Evolutionary conservation across 2,797 vertebrate genomes (phyloP).

Genomic region (Amblyopsis hoosieri): DNA sequence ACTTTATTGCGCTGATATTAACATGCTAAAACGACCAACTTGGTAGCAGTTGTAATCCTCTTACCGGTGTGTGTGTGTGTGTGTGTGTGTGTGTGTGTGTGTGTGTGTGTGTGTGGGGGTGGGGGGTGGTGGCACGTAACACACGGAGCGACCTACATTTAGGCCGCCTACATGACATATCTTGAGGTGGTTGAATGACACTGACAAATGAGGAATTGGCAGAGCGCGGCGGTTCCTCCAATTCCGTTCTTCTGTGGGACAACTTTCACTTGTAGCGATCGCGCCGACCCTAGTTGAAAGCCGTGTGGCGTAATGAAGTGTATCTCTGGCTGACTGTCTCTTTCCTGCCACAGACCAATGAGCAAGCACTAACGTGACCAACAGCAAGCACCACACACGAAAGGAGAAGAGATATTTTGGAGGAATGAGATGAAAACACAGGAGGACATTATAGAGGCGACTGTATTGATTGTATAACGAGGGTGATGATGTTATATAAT

Average conservation of each 20-base stretch:
- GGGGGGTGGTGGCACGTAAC: constrained; percentile 32
- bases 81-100: too few relatives aligned
- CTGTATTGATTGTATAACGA: not conserved
- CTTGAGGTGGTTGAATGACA: constrained; percentile 41
- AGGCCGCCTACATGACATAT: constrained; percentile 24
- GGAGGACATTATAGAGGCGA: not conserved
- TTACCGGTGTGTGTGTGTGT: constrained; percentile 32
- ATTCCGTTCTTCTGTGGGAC: constrained; percentile 73
- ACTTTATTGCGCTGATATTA: constrained; percentile 37
- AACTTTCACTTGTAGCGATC: constrained; percentile 68
- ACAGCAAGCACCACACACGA: not conserved
- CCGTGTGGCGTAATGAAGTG: constrained; percentile 62
- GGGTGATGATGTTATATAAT: not conserved
- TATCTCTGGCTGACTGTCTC: not conserved
- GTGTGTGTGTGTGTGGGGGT: too few relatives aligned
- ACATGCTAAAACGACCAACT: constrained; percentile 47
- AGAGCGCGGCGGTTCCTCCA: constrained; percentile 46
- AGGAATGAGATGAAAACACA: not conserved
- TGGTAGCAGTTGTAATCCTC: constrained; percentile 61
- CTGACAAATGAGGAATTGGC: constrained; percentile 37
- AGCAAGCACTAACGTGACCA: not conserved
- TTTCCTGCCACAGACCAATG: constrained; percentile 33
- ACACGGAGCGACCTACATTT: constrained; percentile 68
- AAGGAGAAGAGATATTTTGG: constrained; percentile 7
- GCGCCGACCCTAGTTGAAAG: constrained; percentile 55